Conservation (phyloP, 2,113 vertebrate species). For the Cyphomyrus discorhynchus region DNA sequence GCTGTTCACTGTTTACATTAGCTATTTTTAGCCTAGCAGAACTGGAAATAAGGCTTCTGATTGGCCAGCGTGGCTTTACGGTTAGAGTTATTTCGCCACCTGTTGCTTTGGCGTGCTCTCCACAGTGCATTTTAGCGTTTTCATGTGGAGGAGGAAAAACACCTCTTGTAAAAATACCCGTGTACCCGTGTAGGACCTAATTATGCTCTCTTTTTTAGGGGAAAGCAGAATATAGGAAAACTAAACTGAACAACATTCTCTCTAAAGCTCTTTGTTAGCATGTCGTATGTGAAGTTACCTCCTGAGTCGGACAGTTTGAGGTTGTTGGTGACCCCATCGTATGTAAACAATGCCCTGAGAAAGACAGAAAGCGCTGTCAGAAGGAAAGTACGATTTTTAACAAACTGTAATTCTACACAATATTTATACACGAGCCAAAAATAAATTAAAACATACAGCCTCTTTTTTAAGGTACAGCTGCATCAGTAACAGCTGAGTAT, state of each 20-base stretch:
- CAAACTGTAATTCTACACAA: background rate
- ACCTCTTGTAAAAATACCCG: too few species aligned
- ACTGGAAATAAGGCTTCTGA: too few species aligned
- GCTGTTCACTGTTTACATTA: too few species aligned
- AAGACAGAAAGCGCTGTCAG: background rate
- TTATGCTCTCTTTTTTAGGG: background rate
- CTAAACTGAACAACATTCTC: background rate
- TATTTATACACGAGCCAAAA: background rate
- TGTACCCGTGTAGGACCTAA: background rate
- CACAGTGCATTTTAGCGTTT: too few species aligned
- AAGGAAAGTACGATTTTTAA: background rate
- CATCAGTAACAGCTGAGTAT: background rate
- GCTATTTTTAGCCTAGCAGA: too few species aligned
- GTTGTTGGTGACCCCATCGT: constrained; percentile 41
- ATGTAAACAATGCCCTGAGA: constrained; percentile 45
- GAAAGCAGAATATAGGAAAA: background rate
- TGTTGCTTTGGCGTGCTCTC: too few species aligned
- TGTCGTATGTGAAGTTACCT: constrained; percentile 31
- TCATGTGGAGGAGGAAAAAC: too few species aligned
- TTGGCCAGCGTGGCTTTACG: too few species aligned
- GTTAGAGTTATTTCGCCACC: too few species aligned
- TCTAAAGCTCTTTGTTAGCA: background rate
- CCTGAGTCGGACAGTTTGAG: constrained; percentile 47
- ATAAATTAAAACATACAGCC: background rate
- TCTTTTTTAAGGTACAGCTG: background rate